Evolutionary conservation across 2,113 vertebrate genomes (phyloP).

Genomic region (Leptobrachium ailaonicum): DNA sequence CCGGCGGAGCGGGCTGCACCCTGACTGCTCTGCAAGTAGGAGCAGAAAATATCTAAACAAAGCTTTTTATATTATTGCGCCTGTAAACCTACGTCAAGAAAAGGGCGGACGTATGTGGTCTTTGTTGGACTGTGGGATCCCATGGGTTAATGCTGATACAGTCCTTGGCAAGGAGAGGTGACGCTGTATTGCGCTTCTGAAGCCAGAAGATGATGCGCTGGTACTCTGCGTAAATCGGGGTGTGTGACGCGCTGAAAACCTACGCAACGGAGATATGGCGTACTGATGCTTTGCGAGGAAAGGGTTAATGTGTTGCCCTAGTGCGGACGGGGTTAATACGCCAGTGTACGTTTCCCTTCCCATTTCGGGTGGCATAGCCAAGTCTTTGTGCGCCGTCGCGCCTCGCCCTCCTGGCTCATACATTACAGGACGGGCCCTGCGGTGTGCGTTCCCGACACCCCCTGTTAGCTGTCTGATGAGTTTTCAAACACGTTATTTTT

Average conservation of each 20-base stretch:
- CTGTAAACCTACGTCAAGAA: neutral
- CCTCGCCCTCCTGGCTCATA: neutral
- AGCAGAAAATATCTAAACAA: no score
- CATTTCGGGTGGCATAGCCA: neutral
- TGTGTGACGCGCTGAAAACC: neutral
- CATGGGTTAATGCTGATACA: no score
- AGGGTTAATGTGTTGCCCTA: neutral
- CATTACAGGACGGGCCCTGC: neutral
- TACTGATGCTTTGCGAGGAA: neutral
- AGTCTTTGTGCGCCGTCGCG: neutral
- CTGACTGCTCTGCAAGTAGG: no score
- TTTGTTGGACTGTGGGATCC: no score
- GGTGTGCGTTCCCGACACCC: neutral
- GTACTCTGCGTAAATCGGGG: neutral
- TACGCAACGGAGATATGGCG: neutral
- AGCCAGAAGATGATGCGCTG: neutral
- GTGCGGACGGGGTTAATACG: neutral
- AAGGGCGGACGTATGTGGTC: neutral
- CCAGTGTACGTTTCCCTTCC: neutral
- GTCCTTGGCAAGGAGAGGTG: neutral
- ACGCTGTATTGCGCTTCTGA: neutral
- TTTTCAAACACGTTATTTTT: constrained; percentile 2
- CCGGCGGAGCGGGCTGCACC: no score
- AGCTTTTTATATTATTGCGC: neutral
- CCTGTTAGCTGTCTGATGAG: neutral